These are phyloP conservation scores for Cynocephalus volans DNA, from an alignment of 2,113 vertebrate species.

Conservation along the genomic window DNA sequence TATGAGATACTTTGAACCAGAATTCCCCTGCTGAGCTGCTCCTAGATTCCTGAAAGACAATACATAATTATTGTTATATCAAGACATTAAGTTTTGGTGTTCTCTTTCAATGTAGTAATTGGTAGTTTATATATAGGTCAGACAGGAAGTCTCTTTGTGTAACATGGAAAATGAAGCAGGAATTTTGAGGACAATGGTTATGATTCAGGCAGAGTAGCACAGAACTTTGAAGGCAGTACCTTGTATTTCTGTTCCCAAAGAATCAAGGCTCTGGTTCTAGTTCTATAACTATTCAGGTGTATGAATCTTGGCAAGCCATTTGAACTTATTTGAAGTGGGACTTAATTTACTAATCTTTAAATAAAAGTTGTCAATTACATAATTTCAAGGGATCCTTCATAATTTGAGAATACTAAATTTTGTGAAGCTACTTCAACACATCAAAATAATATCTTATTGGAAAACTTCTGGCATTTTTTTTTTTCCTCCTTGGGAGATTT, in stretches of 20 bases:
- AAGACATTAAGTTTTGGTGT: not conserved
- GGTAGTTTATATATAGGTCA: not conserved
- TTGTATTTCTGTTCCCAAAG: not conserved
- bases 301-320: not conserved
- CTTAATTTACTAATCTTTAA: conserved; percentile 27
- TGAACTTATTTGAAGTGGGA: not conserved
- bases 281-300: not conserved
- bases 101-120: not conserved
- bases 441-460: not conserved
- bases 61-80: not conserved
- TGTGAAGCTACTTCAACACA: conserved; percentile 41
- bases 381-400: conserved; percentile 15
- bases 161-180: not conserved
- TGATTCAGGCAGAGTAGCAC: not conserved
- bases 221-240: not conserved
- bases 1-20: not conserved
- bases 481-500: not conserved
- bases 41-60: conserved; percentile 33
- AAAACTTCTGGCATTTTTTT: not conserved
- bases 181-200: not conserved
- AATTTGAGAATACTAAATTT: conserved; percentile 52
- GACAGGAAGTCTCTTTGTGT: not conserved
- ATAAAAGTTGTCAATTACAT: not conserved
- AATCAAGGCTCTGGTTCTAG: not conserved
- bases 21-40: not conserved